Evolutionary conservation across 2,797 vertebrate genomes (phyloP).

Genomic region (Anguilla marmorata): DNA sequence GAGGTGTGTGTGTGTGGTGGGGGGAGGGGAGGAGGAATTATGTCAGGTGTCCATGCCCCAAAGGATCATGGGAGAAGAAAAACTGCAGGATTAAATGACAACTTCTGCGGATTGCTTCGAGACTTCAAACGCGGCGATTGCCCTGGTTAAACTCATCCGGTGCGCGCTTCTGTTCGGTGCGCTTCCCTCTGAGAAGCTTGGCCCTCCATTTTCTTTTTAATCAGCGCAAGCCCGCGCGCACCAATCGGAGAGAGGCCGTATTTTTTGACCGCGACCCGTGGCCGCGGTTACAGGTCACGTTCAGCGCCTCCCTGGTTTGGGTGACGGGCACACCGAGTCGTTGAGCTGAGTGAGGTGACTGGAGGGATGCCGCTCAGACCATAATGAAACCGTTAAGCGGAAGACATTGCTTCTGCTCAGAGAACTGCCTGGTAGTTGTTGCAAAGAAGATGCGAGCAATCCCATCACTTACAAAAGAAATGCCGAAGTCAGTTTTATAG

Average conservation of each 20-base stretch:
- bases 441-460: not conserved
- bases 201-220: conserved; percentile 65
- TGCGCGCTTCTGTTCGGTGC: conserved; percentile 50
- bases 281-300: conserved; percentile 69
- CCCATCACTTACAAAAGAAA: conserved; percentile 31
- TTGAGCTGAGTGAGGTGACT: conserved; percentile 59
- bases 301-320: conserved; percentile 66
- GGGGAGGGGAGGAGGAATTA: not conserved
- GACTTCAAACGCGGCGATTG: conserved; percentile 41
- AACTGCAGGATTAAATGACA: conserved; percentile 46
- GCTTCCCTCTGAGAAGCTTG: conserved; percentile 67
- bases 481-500: not conserved
- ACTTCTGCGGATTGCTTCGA: conserved; percentile 49
- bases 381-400: not conserved
- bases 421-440: not conserved
- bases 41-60: conserved; percentile 41
- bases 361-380: not conserved
- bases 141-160: conserved; percentile 8
- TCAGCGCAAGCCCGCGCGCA: conserved; percentile 54
- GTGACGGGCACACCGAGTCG: conserved; percentile 56
- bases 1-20: not conserved
- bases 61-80: conserved; percentile 25
- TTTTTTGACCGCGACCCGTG: conserved; percentile 72
- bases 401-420: not conserved
- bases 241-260: conserved; percentile 42